phyloP scores from a whole-genome alignment of 2,888 invertebrate species.

The Gryllus longicercus region DNA sequence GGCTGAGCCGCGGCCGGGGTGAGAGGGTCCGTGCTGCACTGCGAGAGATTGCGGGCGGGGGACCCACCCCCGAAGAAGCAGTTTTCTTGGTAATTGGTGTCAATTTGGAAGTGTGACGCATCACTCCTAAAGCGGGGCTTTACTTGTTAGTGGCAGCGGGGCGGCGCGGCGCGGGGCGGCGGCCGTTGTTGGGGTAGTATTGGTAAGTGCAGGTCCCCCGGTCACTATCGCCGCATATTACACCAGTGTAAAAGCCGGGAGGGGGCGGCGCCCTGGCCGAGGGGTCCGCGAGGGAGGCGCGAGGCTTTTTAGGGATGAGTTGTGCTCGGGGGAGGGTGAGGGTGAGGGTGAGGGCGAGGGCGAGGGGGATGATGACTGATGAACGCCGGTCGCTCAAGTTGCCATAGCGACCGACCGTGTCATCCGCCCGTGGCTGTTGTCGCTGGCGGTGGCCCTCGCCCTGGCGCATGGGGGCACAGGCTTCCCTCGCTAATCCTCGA shows the following conservation, averaged over 20 bases:
- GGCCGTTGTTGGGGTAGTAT: background rate
- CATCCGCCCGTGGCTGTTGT: background rate
- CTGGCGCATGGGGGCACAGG: background rate
- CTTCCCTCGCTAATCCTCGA: no score
- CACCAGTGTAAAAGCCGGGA: constrained; percentile 26
- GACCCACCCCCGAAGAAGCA: constrained; percentile 41
- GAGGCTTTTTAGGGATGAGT: constrained; percentile 28
- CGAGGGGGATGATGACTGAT: constrained; percentile 26
- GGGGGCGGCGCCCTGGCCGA: background rate
- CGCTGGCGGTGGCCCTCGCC: background rate
- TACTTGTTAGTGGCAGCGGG: constrained; percentile 20
- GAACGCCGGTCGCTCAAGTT: constrained; percentile 29
- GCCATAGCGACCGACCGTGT: constrained; percentile 40
- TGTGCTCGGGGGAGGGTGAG: background rate
- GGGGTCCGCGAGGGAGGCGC: constrained; percentile 18
- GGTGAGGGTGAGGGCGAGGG: background rate
- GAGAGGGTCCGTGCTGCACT: background rate
- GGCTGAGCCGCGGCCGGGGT: background rate
- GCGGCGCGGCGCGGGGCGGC: background rate
- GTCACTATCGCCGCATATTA: constrained; percentile 33
- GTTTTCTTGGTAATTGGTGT: constrained; percentile 64
- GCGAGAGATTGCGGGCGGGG: constrained; percentile 2
- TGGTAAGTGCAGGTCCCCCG: constrained; percentile 21
- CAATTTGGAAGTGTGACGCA: constrained; percentile 53
- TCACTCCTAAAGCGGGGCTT: constrained; percentile 46